Evolutionary conservation across 92 coral and sea anemone species (phyloP), one percentile per base, ranked within the genome.

Genomic region (Porites evermanni): DNA sequence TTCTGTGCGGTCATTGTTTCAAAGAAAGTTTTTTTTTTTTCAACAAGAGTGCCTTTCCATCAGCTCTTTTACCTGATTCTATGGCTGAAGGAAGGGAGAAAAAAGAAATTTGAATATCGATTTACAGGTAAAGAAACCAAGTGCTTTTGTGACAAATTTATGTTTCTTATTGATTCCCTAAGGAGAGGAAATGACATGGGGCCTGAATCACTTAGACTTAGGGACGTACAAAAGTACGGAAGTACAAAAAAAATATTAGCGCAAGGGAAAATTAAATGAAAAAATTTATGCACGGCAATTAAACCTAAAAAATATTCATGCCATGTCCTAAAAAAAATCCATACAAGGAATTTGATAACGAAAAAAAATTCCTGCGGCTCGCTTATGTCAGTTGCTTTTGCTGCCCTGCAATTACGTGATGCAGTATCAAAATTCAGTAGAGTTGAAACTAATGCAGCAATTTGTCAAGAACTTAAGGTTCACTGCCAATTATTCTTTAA

Each of bases 81-180:
- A 20, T 80, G 93, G 93, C 81, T 75, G 47, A 90, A 86, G 65
- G 87, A 91, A 60, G 94, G 91, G 14, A 89, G 91, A 66, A 88
- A 84, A 64, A 81, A 81, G 73, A 73, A 88, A 75, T 81, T 88
- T 88, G 86, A 84, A 50, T 90, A 92, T 84, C 84, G 93, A 26
- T 92, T 89, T 82, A 92, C 95, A 24, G 95, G 95, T 21, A 92
- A 89, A 89, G 95, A 92, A 76, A 92, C 90, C 73, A 92, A 80
- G 70, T 70, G 65, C 64, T 92, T 92, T 88, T 88, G 92, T 60
- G 90, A 92, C 73, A 74, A 86, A 66, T 90, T 90, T 79, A 90
- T 86, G 90, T 90, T 80, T 75, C 75, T 90, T 23, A 47, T 91
- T 75, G 85, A 88, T 74, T 68, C 88, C 52, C 79, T 88, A 32